Evolutionary conservation across 2,888 invertebrate species (phyloP), one percentile per base, ranked within the genome.

Genomic region (Drosophila ustulata): DNA sequence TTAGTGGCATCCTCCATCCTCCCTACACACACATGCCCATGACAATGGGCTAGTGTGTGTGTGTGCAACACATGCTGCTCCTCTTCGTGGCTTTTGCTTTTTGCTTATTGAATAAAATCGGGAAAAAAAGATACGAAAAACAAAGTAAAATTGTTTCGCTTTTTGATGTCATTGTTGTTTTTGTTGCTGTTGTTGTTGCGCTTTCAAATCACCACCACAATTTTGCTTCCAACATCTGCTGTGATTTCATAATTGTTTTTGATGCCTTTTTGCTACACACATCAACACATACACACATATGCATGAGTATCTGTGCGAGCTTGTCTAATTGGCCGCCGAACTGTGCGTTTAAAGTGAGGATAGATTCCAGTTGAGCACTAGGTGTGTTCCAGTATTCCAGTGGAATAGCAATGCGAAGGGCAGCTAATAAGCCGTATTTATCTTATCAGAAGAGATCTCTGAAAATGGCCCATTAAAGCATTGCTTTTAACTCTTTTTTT

Each of bases 161-260:
- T 77, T 69, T 66, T 71, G 70, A 53, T 77, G 75, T 75, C 65
- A 72, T 72, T 75, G 72, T 76, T 64, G 63, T 64, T 65, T 18
- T 49, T 65, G 46, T 43, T 50, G 18, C 11, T 57, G 23, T 72
- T 64, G 41, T 8, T 51, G 51, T 68, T 82, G 69, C 75, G 80
- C 86, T 80, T 87, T 89, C 89, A 86, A 86, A 89, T 89, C 82
- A 89, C 80, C 85, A 87, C 73, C 86, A 76, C 88, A 86, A 79
- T 78, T 77, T 85, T 71, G 83, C 67, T 68, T 67, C 58, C 81
- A 87, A 77, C 86, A 89, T 85, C 79, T 90, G 89, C 80, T 82
- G 90, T 85, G 89, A 90, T 90, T 90, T 89, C 80, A 80, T 90
- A 90, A 89, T 88, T 88, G 76, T 77, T 77, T 78, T 74, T 75